These are phyloP conservation scores for Rafetus swinhoei DNA, from an alignment of 2,113 vertebrate species.

Conservation along the genomic window DNA sequence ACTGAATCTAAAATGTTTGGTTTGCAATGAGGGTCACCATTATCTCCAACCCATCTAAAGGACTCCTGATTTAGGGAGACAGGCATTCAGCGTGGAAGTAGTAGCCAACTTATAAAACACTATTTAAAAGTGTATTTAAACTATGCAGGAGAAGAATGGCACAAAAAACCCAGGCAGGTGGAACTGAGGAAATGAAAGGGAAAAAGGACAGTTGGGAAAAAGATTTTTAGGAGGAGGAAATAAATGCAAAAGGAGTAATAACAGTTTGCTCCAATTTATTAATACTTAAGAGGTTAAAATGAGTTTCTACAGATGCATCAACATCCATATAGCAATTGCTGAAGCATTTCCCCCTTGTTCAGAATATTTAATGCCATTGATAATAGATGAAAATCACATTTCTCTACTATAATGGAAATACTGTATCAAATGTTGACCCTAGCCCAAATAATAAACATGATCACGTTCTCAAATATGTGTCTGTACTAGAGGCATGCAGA, in stretches of 20 bases:
- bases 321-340: neutral
- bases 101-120: conserved; percentile 48
- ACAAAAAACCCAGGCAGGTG: neutral
- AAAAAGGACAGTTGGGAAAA: neutral
- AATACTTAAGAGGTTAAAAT: neutral
- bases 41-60: conserved; percentile 59
- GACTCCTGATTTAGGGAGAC: conserved; percentile 70
- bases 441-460: neutral
- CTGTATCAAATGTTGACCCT: neutral
- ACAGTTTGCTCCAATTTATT: neutral
- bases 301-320: neutral
- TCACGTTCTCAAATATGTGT: neutral
- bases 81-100: conserved; percentile 51
- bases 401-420: neutral
- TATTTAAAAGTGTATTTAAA: conserved; percentile 30
- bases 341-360: neutral
- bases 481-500: neutral
- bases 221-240: neutral
- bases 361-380: neutral
- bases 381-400: neutral
- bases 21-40: conserved; percentile 51
- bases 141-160: neutral
- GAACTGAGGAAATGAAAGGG: neutral
- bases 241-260: neutral
- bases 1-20: neutral